A percentile compares a stretch with the other conserved stretches of the same genome.
Evolutionary conservation across 2,113 vertebrate species (phyloP).

Genomic region (Cavia aperea): DNA sequence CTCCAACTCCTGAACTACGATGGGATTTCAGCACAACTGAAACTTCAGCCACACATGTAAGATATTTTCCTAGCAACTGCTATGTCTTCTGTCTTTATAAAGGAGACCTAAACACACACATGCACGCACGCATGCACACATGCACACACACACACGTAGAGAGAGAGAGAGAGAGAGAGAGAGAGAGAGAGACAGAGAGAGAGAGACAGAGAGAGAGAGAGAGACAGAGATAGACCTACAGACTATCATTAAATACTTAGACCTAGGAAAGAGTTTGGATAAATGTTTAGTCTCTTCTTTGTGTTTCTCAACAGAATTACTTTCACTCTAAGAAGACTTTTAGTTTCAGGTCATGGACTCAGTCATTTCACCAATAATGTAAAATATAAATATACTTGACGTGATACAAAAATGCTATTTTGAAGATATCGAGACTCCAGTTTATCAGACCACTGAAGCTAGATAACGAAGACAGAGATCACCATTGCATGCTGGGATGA

Average conservation of each 20-base stretch:
- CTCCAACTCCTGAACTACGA: constrained; percentile 35
- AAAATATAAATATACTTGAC: background rate
- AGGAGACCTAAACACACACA: background rate
- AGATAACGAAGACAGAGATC: background rate
- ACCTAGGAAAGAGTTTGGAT: background rate
- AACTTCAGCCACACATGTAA: constrained; percentile 27
- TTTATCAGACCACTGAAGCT: background rate
- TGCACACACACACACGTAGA: too few relatives aligned
- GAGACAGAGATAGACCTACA: background rate
- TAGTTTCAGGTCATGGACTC: background rate
- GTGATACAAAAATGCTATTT: background rate
- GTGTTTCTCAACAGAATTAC: background rate
- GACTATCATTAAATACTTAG: background rate
- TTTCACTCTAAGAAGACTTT: background rate
- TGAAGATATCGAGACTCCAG: background rate
- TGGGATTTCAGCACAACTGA: constrained; percentile 9
- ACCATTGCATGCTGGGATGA: background rate
- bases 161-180: too few relatives aligned
- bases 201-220: background rate
- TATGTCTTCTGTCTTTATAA: background rate
- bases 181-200: too few relatives aligned
- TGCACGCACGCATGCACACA: too few relatives aligned
- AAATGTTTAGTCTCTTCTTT: background rate
- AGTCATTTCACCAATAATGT: background rate
- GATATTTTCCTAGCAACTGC: constrained; percentile 9